Conservation (phyloP, 2,888 invertebrate species). For the Trachelus iudaicus region DNA sequence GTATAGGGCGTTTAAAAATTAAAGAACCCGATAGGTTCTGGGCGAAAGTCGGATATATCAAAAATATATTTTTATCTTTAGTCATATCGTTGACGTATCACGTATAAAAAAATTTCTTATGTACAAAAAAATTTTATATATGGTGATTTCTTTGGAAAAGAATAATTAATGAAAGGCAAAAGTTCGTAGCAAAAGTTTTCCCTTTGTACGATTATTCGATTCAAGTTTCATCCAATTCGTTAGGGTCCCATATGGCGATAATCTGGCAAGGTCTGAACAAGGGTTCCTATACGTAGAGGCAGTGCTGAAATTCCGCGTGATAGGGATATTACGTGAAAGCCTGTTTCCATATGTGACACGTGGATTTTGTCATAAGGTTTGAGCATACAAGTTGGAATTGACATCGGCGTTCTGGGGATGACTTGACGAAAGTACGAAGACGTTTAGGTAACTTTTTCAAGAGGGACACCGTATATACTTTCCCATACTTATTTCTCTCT, state of each 20-base stretch:
- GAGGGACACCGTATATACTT: neutral
- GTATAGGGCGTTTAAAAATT: neutral
- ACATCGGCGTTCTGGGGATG: neutral
- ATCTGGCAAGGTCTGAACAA: neutral
- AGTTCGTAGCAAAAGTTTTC: neutral
- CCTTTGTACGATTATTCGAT: neutral
- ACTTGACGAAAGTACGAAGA: neutral
- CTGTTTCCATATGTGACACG: neutral
- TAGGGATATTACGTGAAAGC: neutral
- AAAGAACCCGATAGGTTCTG: neutral
- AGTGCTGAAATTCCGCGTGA: neutral
- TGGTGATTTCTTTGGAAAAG: neutral
- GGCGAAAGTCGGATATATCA: neutral
- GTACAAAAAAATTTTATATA: too few species aligned
- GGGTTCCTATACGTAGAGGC: neutral
- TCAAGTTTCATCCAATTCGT: neutral
- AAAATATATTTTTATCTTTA: too few species aligned
- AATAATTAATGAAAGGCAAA: neutral
- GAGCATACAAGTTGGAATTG: neutral
- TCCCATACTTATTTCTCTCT: neutral
- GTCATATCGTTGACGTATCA: too few species aligned
- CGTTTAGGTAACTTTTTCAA: neutral
- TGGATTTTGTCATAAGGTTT: neutral
- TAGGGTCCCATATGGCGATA: neutral
- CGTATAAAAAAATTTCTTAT: too few species aligned